Conservation (phyloP, 2,113 vertebrate genomes). For the Cynoglossus semilaevis region DNA sequence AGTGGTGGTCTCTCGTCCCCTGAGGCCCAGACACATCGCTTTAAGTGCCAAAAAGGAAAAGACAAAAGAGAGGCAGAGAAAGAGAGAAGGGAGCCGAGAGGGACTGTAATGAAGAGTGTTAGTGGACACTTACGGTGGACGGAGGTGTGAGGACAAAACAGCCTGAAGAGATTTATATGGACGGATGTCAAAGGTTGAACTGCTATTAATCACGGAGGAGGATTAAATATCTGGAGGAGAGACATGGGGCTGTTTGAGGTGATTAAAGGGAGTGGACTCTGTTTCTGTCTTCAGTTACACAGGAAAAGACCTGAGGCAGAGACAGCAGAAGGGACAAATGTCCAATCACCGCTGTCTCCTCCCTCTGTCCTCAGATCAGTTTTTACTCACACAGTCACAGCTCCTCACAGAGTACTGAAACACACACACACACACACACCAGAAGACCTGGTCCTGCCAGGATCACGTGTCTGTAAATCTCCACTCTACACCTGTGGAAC, state of each 20-base stretch:
- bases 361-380: slow-evolving; percentile 2
- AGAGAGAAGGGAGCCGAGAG: slow-evolving; percentile 1
- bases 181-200: slow-evolving; percentile 70
- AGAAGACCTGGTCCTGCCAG: no score
- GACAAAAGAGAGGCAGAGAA: slow-evolving; percentile 5
- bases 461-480: no score
- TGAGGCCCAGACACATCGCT: slow-evolving; percentile 40
- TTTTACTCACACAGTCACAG: slow-evolving; percentile 28
- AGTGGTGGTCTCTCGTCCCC: slow-evolving; percentile 55
- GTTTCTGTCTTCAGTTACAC: slow-evolving; percentile 77
- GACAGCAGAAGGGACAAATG: slow-evolving; percentile 40
- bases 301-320: slow-evolving; percentile 55
- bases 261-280: slow-evolving; percentile 67
- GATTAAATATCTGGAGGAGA: slow-evolving; percentile 77
- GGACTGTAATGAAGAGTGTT: slow-evolving; percentile 34
- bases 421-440: no score
- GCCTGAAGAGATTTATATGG: slow-evolving; percentile 65
- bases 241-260: slow-evolving; percentile 53
- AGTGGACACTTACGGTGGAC: slow-evolving; percentile 3
- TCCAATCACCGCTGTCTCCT: slow-evolving; percentile 12
- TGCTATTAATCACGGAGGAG: slow-evolving; percentile 75
- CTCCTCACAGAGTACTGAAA: not conserved
- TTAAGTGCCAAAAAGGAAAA: slow-evolving; percentile 31
- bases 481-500: no score
- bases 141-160: slow-evolving; percentile 44